phyloP scores from a whole-genome alignment of 2,113 vertebrate species.

The Nettapus auritus region DNA sequence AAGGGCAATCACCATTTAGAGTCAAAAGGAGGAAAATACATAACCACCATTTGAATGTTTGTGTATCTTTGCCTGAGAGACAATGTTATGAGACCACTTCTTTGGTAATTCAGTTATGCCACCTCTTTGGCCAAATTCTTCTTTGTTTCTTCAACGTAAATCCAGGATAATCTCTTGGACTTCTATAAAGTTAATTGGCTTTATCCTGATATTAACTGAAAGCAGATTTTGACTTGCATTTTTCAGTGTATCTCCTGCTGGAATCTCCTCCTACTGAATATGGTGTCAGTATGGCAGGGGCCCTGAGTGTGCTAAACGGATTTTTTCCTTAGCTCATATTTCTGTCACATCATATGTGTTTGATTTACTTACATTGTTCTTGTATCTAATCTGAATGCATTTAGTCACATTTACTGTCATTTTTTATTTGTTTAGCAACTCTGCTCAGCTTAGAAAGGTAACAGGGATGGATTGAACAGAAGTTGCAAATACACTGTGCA shows the following conservation, averaged over 20 bases:
- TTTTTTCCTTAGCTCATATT: constrained; percentile 13
- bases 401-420: constrained; percentile 24
- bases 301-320: not conserved
- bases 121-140: not conserved
- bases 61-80: not conserved
- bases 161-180: not conserved
- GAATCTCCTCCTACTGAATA: not conserved
- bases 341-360: not conserved
- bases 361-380: constrained; percentile 27
- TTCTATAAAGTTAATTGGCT: not conserved
- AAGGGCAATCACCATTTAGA: not conserved
- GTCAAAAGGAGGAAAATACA: not conserved
- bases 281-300: not conserved
- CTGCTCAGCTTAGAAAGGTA: not conserved
- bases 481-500: not conserved
- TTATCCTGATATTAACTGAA: constrained; percentile 13
- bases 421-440: constrained; percentile 33
- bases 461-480: not conserved
- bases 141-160: not conserved
- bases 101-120: not conserved
- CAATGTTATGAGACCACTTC: not conserved
- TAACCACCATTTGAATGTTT: not conserved
- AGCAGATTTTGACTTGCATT: constrained; percentile 36
- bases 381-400: constrained; percentile 6
- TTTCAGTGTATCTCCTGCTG: not conserved